Evolutionary conservation across 2,888 invertebrate genomes (phyloP).

Genomic region (Caenorhabditis sp.): DNA sequence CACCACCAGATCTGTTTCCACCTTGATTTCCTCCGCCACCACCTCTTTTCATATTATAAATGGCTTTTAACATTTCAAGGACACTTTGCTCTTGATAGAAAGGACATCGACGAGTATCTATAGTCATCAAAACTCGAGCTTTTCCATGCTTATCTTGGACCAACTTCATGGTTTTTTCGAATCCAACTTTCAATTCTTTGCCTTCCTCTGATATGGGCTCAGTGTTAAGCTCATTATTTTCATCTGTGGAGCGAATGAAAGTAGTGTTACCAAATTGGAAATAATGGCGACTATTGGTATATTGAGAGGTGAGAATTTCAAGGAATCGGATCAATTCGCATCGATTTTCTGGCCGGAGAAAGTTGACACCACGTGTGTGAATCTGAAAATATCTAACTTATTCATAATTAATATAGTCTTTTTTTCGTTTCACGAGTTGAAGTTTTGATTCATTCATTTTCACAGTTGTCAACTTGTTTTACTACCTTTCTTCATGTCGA

Average conservation of each 20-base stretch:
- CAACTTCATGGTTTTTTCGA: slow-evolving; percentile 23
- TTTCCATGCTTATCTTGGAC: slow-evolving; percentile 3
- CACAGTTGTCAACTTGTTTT: too few species aligned
- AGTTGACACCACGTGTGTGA: background rate
- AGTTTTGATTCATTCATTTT: background rate
- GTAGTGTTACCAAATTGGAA: background rate
- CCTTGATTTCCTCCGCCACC: background rate
- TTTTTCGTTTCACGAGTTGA: too few species aligned
- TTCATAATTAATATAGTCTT: too few species aligned
- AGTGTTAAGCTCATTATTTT: background rate
- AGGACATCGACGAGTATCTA: slow-evolving; percentile 10
- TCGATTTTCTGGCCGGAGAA: background rate
- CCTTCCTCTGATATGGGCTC: background rate
- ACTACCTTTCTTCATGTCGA: too few species aligned
- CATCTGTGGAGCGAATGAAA: background rate
- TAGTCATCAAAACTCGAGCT: slow-evolving; percentile 15
- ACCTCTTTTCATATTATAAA: background rate
- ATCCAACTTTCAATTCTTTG: slow-evolving; percentile 26
- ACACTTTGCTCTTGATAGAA: background rate
- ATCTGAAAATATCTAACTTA: background rate
- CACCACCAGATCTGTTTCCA: too few species aligned
- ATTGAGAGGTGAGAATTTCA: background rate
- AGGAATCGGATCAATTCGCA: background rate
- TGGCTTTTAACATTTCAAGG: background rate
- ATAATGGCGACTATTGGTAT: background rate